Conservation (phyloP, 2,888 invertebrate species). For the Hypsopygia costalis region DNA sequence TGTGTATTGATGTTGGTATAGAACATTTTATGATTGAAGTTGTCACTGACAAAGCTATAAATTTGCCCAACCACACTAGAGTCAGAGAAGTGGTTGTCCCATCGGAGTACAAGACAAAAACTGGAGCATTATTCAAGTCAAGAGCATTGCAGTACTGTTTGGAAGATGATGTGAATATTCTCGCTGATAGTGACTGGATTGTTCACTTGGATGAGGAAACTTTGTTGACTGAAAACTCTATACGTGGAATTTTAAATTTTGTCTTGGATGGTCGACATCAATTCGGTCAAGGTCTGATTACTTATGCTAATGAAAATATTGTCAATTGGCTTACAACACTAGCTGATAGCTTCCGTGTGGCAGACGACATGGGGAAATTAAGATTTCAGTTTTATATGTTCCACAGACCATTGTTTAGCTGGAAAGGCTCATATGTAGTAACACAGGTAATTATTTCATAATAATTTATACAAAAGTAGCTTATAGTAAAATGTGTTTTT, state of each 20-base stretch:
- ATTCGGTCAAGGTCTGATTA: constrained; percentile 97
- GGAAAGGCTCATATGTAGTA: constrained; percentile 99
- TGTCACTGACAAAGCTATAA: constrained; percentile 93
- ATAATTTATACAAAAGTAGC: too few relatives aligned
- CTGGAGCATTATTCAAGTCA: constrained; percentile 96
- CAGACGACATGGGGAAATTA: constrained; percentile 98
- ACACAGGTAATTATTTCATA: constrained; percentile 85
- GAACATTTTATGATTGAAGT: constrained; percentile 98
- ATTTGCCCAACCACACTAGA: constrained; percentile 88
- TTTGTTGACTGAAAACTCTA: constrained; percentile 93
- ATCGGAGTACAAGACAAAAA: constrained; percentile 90
- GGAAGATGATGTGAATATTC: constrained; percentile 91
- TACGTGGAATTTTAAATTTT: constrained; percentile 95
- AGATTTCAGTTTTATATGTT: constrained; percentile 95
- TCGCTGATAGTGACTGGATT: constrained; percentile 96
- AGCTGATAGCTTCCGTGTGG: constrained; percentile 96
- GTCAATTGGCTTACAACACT: constrained; percentile 98
- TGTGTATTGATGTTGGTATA: constrained; percentile 92
- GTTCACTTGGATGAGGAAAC: constrained; percentile 99
- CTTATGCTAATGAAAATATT: constrained; percentile 97
- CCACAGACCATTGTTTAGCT: constrained; percentile 97
- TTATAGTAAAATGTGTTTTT: too few relatives aligned
- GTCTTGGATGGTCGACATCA: constrained; percentile 96
- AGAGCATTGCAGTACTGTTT: constrained; percentile 97
- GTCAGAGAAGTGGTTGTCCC: constrained; percentile 95